These are phyloP conservation scores for Aplysia californica DNA, from an alignment of 1,140 invertebrate genomes.

Conservation along the genomic window DNA sequence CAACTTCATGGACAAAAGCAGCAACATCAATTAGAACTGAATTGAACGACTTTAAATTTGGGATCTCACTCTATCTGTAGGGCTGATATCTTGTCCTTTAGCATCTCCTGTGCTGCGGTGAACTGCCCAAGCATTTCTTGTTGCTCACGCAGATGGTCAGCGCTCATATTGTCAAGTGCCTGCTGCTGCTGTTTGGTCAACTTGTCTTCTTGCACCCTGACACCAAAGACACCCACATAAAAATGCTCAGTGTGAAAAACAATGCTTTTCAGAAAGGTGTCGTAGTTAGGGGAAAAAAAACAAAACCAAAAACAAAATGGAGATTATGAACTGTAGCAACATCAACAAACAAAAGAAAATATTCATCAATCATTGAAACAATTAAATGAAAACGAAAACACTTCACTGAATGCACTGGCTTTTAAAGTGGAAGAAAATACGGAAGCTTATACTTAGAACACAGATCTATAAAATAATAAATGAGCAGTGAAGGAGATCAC, in stretches of 20 bases:
- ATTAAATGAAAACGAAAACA: too few species aligned
- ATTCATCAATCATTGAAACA: too few species aligned
- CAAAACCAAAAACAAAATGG: background rate
- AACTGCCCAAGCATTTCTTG: conserved; percentile 63
- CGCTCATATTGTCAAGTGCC: conserved; percentile 51
- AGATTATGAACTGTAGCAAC: background rate
- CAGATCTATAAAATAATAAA: too few species aligned
- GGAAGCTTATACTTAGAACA: too few species aligned
- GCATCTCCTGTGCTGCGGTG: conserved; percentile 62
- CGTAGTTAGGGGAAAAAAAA: background rate
- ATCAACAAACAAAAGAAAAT: too few species aligned
- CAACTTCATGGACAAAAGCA: too few species aligned
- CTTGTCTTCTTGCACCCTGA: conserved; percentile 28
- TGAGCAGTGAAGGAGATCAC: too few species aligned
- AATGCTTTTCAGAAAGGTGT: background rate
- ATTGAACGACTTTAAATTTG: too few species aligned
- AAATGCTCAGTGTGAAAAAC: background rate
- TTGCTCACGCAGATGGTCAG: conserved; percentile 56
- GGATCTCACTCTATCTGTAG: conserved; percentile 60
- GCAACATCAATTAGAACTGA: too few species aligned
- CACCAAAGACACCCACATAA: background rate
- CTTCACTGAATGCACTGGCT: too few species aligned
- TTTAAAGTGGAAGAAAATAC: too few species aligned
- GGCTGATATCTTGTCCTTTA: conserved; percentile 66
- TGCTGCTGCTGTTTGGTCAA: conserved; percentile 30